Evolutionary conservation across 2,113 vertebrate species (phyloP).

Genomic region (Malurus melanocephalus): DNA sequence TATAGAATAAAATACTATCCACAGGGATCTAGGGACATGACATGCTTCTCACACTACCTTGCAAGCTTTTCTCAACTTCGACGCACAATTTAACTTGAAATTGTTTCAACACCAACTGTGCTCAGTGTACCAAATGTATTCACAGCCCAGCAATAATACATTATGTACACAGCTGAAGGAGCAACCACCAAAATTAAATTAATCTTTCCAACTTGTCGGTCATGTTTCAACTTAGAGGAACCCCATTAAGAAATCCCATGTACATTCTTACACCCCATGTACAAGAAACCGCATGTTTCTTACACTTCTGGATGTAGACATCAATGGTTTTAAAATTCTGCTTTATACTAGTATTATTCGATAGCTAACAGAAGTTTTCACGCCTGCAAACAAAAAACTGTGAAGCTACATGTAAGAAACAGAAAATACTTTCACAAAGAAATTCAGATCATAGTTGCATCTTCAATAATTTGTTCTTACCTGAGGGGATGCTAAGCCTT

Average conservation of each 20-base stretch:
- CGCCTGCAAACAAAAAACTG: not conserved
- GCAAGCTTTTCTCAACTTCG: not conserved
- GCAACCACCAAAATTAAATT: not conserved
- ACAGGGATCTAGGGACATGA: not conserved
- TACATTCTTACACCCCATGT: not conserved
- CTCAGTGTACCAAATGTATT: not conserved
- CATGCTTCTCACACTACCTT: not conserved
- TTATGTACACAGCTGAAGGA: not conserved
- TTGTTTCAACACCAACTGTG: not conserved
- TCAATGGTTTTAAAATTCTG: not conserved
- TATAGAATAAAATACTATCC: not conserved
- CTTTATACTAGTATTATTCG: not conserved
- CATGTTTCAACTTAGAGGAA: not conserved
- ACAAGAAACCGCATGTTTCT: not conserved
- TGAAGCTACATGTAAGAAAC: not conserved
- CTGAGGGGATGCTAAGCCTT: conserved; percentile 94
- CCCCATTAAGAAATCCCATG: not conserved
- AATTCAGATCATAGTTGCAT: not conserved
- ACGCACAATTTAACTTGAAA: not conserved
- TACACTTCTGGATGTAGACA: not conserved
- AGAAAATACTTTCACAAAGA: not conserved
- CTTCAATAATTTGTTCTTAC: conserved; percentile 62
- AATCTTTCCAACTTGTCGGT: not conserved
- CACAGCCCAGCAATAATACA: not conserved
- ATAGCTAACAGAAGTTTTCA: not conserved